Evolutionary conservation across 2,797 vertebrate genomes (phyloP).

Genomic region (Margarornis squamiger): DNA sequence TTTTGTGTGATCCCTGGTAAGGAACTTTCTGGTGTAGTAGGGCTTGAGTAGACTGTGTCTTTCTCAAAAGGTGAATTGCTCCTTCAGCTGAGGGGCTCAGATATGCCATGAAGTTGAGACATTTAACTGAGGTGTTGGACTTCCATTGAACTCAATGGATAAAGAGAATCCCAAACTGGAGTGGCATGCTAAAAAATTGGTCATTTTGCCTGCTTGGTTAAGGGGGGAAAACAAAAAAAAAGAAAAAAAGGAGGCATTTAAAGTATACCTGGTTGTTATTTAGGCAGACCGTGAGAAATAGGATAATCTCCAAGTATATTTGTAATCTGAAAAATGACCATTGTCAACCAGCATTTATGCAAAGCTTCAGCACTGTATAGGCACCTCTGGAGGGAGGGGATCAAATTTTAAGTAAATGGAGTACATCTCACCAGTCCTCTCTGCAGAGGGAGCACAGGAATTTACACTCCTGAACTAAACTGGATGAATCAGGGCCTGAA

Average conservation of each 20-base stretch:
- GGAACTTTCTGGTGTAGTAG: background rate
- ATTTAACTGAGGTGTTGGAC: background rate
- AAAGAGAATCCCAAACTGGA: background rate
- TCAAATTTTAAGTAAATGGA: background rate
- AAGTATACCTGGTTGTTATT: background rate
- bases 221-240: background rate
- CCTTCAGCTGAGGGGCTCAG: background rate
- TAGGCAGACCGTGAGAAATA: background rate
- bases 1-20: background rate
- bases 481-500: fast-evolving
- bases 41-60: background rate
- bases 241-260: background rate
- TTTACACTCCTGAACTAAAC: background rate
- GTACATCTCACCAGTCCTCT: background rate
- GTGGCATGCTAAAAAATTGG: background rate
- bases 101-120: background rate
- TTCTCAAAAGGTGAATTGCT: background rate
- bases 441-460: background rate
- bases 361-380: background rate
- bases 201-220: background rate
- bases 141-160: background rate
- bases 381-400: background rate
- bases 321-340: background rate
- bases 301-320: background rate
- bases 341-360: background rate